phyloP scores from a whole-genome alignment of 2,888 invertebrate species.

The Callyntrura guangdongensis region DNA sequence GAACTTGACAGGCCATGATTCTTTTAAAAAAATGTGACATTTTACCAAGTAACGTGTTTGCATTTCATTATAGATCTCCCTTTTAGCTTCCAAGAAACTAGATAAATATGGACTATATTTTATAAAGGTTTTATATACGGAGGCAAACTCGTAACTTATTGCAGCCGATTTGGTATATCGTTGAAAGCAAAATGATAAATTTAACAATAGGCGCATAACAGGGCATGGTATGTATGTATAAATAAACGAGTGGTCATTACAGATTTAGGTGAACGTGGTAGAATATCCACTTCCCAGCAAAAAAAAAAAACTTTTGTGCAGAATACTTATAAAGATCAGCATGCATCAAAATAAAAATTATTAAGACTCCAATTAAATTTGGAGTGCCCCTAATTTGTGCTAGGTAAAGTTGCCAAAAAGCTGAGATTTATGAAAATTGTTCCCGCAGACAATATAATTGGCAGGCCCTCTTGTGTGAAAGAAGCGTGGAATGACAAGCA shows the following conservation, averaged over 20 bases:
- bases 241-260: neutral
- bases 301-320: neutral
- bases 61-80: conserved; percentile 21
- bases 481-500: neutral
- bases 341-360: neutral
- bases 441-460: neutral
- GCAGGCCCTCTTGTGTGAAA: no score
- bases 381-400: no score
- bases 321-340: neutral
- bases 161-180: no score
- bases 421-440: conserved; percentile 34
- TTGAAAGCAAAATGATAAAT: no score
- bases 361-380: no score
- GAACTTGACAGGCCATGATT: conserved; percentile 47
- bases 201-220: no score
- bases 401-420: neutral
- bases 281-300: neutral
- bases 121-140: neutral
- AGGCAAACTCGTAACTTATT: no score
- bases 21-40: conserved; percentile 36
- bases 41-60: conserved; percentile 24
- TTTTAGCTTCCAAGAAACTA: neutral
- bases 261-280: neutral
- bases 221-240: no score
- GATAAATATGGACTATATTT: conserved; percentile 36